These are phyloP conservation scores for Linurgus olivaceus DNA, from an alignment of 2,797 vertebrate species.

Conservation along the genomic window DNA sequence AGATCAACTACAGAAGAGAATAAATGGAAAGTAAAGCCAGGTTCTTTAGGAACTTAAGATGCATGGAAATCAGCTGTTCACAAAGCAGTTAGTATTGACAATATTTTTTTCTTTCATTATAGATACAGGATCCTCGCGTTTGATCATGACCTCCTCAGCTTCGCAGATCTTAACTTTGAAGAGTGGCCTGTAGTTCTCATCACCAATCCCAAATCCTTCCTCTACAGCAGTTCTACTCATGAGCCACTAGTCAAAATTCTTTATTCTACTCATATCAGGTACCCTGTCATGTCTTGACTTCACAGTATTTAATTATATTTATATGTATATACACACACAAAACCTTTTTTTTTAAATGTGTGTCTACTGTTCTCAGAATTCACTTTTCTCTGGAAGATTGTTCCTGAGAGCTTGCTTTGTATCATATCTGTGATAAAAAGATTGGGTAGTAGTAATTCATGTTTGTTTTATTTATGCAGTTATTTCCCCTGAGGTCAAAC, in stretches of 20 bases:
- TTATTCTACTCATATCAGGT: slow-evolving; percentile 95
- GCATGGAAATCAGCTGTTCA: not conserved
- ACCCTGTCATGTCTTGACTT: slow-evolving; percentile 8
- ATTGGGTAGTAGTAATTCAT: not conserved
- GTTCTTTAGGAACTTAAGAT: not conserved
- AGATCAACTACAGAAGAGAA: not conserved
- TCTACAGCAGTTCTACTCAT: slow-evolving; percentile 85
- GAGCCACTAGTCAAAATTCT: slow-evolving; percentile 87
- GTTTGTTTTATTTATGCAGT: not conserved
- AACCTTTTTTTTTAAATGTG: rapidly evolving
- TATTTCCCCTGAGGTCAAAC: not conserved
- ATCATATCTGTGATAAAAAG: not conserved
- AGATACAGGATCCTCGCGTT: slow-evolving; percentile 93
- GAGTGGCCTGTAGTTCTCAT: slow-evolving; percentile 93
- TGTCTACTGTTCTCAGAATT: not conserved
- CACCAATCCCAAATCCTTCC: slow-evolving; percentile 94
- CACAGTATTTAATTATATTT: not conserved
- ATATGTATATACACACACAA: not conserved
- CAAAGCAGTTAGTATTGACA: not conserved
- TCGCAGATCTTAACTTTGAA: slow-evolving; percentile 88
- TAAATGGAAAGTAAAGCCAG: not conserved
- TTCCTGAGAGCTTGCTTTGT: not conserved
- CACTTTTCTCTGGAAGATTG: not conserved
- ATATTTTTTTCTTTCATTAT: not conserved
- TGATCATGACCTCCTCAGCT: slow-evolving; percentile 95